A percentile compares a stretch with the other conserved stretches of the same genome.
Evolutionary conservation across 2,888 invertebrate species (phyloP).

Genomic region (Trichopoda pennipes): DNA sequence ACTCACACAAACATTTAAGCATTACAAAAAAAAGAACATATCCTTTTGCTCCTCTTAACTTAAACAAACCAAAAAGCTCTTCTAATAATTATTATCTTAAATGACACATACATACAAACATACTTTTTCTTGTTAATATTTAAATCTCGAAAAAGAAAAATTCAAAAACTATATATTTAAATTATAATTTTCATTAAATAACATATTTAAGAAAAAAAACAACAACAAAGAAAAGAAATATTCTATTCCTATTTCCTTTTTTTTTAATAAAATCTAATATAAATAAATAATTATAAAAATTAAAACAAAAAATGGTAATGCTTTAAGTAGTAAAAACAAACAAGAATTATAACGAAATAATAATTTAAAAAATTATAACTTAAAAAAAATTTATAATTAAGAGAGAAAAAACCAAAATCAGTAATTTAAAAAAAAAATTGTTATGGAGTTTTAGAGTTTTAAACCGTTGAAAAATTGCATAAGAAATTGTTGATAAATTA

Average conservation of each 20-base stretch:
- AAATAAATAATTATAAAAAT: slow-evolving; percentile 26
- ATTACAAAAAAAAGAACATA: slow-evolving; percentile 63
- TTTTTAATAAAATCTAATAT: slow-evolving; percentile 38
- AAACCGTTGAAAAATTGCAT: slow-evolving; percentile 77
- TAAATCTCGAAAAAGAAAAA: slow-evolving; percentile 39
- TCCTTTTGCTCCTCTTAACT: slow-evolving; percentile 65
- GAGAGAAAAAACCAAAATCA: slow-evolving; percentile 38
- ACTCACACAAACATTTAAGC: slow-evolving; percentile 50
- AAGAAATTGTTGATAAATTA: slow-evolving; percentile 79
- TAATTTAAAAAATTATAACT: slow-evolving; percentile 65
- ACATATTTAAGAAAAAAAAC: slow-evolving; percentile 40
- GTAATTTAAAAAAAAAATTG: slow-evolving; percentile 65
- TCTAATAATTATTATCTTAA: slow-evolving; percentile 57
- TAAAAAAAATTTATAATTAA: slow-evolving; percentile 49
- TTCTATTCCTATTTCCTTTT: slow-evolving; percentile 55
- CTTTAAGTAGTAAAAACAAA: slow-evolving; percentile 64
- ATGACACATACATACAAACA: slow-evolving; percentile 45
- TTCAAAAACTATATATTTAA: slow-evolving; percentile 16
- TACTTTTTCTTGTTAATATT: slow-evolving; percentile 66
- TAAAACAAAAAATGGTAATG: slow-evolving; percentile 60
- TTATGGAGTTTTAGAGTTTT: slow-evolving; percentile 69
- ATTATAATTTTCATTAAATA: background rate
- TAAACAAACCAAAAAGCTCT: slow-evolving; percentile 43
- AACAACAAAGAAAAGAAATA: background rate
- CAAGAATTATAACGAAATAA: slow-evolving; percentile 49